Conservation (phyloP, 2,113 vertebrate species). For the Callithrix jacchus region DNA sequence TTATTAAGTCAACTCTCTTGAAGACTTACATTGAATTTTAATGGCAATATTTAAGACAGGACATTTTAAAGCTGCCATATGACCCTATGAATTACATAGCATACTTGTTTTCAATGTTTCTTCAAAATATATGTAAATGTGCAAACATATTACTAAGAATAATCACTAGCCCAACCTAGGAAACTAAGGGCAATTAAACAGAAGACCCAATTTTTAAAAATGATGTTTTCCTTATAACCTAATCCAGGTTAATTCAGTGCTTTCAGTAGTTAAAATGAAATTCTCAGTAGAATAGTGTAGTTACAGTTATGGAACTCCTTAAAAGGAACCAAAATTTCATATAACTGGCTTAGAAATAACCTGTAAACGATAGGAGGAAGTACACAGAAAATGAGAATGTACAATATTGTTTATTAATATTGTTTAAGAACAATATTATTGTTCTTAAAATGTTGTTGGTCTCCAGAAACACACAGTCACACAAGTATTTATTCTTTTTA, state of each 20-base stretch:
- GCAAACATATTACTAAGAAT: background rate
- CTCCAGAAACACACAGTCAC: background rate
- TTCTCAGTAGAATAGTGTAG: background rate
- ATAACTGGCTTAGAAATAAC: background rate
- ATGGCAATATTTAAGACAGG: background rate
- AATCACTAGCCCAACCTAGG: background rate
- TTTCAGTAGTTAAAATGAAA: background rate
- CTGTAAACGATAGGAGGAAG: background rate
- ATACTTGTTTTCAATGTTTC: background rate
- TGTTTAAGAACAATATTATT: no score
- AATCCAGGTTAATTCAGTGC: background rate
- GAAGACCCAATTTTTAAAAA: background rate
- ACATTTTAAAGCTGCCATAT: background rate
- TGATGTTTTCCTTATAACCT: background rate
- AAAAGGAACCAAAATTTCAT: background rate
- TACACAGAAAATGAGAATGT: background rate
- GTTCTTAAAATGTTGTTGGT: background rate
- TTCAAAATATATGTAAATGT: background rate
- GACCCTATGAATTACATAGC: background rate
- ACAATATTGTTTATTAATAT: background rate
- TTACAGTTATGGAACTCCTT: background rate
- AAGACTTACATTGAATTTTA: slow-evolving; percentile 47
- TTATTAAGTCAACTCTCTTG: slow-evolving; percentile 5
- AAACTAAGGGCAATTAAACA: background rate
- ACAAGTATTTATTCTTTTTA: background rate